Base-by-base conservation (phyloP, 2,113 vertebrate species). In the Leptobrachium ailaonicum region DNA sequence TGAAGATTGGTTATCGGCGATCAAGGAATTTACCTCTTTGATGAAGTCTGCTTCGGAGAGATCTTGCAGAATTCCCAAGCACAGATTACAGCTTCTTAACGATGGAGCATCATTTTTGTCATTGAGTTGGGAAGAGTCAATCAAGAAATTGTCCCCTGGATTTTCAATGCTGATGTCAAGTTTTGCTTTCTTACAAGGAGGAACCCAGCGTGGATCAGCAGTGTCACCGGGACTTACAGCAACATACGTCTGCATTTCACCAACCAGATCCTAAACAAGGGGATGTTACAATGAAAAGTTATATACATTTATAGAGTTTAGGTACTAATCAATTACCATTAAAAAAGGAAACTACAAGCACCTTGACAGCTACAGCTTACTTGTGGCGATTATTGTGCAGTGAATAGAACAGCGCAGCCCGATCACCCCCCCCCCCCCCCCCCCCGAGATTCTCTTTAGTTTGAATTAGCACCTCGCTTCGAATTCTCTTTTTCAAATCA, bases 61-160 rank as follows among this genome's bases (percentile, higher is more conserved):
- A 6, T 95, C 90, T 88, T 98, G 96, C 47, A 99, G 93, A 81
- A 98, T 82, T 60, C 98, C 98, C 85, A 99, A 83, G 85, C 98
- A 99, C 66, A 93, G 85, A 2, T 92, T 95, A 82, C 98, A 99
- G 20, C 94, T 89, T 2, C 54, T 14, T 0, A 69, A 20, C 69
- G 82, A 47, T 0, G 53, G 0, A 0, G 80, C 45, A 40, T 67
- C 1, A 0, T 2, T 86, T 9, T 76, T 83, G 2, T 41, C 83
- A 0, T 75, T 32, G 8, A 42, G 73, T 0, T 41, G 76, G 40
- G 5, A 2, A 2, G 67, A 3, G 11, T 12, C 62, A 0, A 85
- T 0, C 0, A 58, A 82, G 70, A 85, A 85, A n/a, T 90, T 89
- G 71, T 83, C 81, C 50, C 74, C 87, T 40, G 67, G 7, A n/a